Base-by-base conservation (phyloP, 2,888 invertebrate genomes). In the Serrognathus titanus region DNA sequence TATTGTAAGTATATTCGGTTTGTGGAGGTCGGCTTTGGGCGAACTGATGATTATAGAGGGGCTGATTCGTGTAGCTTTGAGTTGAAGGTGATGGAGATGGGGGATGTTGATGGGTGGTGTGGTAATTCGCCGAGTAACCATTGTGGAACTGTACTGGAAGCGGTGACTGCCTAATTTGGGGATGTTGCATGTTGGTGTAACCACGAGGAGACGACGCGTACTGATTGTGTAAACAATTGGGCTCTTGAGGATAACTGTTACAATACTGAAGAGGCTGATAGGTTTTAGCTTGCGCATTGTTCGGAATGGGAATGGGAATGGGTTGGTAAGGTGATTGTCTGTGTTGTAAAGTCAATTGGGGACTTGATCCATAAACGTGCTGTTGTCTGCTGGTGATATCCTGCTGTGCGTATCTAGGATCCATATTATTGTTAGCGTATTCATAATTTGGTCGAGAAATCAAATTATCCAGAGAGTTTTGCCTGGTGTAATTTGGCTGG, bases 21-120 rank as follows among this genome's bases (percentile, higher is more conserved):
- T 49, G 40, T 13, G 47, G 51, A n/a, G 37, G 35, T 52, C 47
- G 56, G 20, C 43, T 39, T 16, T 51, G 43, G 2, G 20, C 10
- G 24, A 7, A 11, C 10, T 24, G 20, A 6, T 38, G 20, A 37
- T 52, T 51, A 13, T 49, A 55, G 8, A 47, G 16, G 1, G 55
- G 20, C 40, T 9, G 10, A n/a, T 31, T 41, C 11, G 51, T 47
- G 3, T 66, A 66, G 57, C 67, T 69, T 31, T 66, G 64, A 11
- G 63, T 67, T 2, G 71, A 69, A 13, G 72, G 72, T 31, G 72
- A 66, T 8, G 74, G 74, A 2, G 74, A 73, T 12, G 76, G 75
- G 1, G 73, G 71, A 59, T 75, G 71, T 59, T 73, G 75, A 58
- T 75, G 73, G 16, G 68, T 68, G 12, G 68, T 66, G 48, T 68